phyloP scores from a whole-genome alignment of 2,888 invertebrate genomes.

The Syrphus vitripennis region DNA sequence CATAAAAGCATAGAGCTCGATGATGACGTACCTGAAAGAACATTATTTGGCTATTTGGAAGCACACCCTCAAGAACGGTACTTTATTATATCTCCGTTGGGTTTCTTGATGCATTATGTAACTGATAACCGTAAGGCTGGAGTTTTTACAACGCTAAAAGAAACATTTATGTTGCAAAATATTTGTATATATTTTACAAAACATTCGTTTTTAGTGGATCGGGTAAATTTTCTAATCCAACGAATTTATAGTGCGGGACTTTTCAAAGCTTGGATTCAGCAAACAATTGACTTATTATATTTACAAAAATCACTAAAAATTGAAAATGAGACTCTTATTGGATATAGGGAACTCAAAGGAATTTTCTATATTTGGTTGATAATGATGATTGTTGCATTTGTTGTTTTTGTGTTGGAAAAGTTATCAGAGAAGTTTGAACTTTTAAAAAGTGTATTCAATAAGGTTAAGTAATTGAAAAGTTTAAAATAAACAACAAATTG shows the following conservation, averaged over 20 bases:
- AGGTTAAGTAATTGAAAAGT: not conserved
- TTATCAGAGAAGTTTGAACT: not conserved
- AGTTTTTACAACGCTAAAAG: not conserved
- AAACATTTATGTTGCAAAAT: slow-evolving; percentile 13
- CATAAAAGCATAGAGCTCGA: not conserved
- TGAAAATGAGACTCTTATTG: slow-evolving; percentile 2
- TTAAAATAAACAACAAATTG: too few relatives aligned
- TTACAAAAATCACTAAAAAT: not conserved
- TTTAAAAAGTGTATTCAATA: not conserved
- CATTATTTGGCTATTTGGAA: slow-evolving; percentile 56
- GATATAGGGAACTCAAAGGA: slow-evolving; percentile 13
- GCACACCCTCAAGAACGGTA: slow-evolving; percentile 12
- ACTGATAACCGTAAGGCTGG: slow-evolving; percentile 31
- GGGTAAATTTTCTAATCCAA: slow-evolving; percentile 73
- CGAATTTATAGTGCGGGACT: slow-evolving; percentile 74
- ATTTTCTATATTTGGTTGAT: slow-evolving; percentile 20
- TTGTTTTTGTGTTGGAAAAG: slow-evolving; percentile 46
- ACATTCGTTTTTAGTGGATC: slow-evolving; percentile 74
- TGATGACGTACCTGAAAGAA: not conserved
- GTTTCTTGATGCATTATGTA: slow-evolving; percentile 66
- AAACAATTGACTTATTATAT: slow-evolving; percentile 8
- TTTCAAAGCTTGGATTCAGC: slow-evolving; percentile 68
- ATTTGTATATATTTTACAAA: slow-evolving; percentile 73
- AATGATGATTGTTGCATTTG: not conserved
- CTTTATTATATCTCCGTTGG: slow-evolving; percentile 21